phyloP scores from a whole-genome alignment of 2,888 invertebrate genomes.

The Drosophila pullipes region DNA sequence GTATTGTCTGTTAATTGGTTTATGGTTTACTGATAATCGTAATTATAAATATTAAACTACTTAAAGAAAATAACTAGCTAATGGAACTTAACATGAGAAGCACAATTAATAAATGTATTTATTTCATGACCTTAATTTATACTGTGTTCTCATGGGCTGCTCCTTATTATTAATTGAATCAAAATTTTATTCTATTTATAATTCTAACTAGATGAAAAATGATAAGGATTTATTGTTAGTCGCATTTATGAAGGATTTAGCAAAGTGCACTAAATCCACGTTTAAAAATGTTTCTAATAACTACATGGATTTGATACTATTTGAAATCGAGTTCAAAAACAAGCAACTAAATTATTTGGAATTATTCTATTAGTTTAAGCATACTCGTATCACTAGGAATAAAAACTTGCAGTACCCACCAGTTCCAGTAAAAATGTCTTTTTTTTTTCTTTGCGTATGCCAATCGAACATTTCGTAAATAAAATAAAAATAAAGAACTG shows the following conservation, averaged over 20 bases:
- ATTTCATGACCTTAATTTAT: neutral
- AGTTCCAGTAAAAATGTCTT: slow-evolving; percentile 33
- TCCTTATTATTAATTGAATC: slow-evolving; percentile 33
- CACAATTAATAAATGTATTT: slow-evolving; percentile 5
- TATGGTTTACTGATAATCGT: slow-evolving; percentile 44
- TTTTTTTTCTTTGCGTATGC: slow-evolving; percentile 7
- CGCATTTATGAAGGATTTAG: slow-evolving; percentile 9
- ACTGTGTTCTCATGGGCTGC: slow-evolving; percentile 16
- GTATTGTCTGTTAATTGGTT: slow-evolving; percentile 75
- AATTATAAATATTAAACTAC: slow-evolving; percentile 61
- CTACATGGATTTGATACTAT: slow-evolving; percentile 51
- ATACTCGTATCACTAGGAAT: slow-evolving; percentile 44
- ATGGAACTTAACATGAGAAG: slow-evolving; percentile 18
- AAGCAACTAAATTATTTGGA: slow-evolving; percentile 40
- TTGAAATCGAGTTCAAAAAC: slow-evolving; percentile 42
- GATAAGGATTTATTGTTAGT: neutral
- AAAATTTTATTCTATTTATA: slow-evolving; percentile 33
- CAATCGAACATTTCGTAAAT: slow-evolving; percentile 21
- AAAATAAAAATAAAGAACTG: slow-evolving; percentile 16
- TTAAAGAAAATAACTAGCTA: slow-evolving; percentile 74
- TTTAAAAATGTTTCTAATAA: slow-evolving; percentile 17
- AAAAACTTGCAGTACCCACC: slow-evolving; percentile 68
- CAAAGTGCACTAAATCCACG: slow-evolving; percentile 12
- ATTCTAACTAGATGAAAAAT: slow-evolving; percentile 28
- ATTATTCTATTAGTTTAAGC: slow-evolving; percentile 41